phyloP scores from a whole-genome alignment of 2,888 invertebrate species.

The Lasioglossum leucozonium region DNA sequence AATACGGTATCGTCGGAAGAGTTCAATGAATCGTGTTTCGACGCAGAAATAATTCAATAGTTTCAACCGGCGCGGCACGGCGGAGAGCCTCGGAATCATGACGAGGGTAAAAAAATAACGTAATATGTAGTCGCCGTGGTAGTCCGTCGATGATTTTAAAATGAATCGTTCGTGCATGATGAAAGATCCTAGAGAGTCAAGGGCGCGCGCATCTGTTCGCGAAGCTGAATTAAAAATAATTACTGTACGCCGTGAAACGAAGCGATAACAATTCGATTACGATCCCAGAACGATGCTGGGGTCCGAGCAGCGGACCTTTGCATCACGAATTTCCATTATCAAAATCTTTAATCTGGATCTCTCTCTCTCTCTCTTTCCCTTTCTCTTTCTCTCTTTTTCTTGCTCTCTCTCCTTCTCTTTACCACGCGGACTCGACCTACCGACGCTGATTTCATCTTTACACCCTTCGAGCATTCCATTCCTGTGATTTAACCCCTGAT shows the following conservation, averaged over 20 bases:
- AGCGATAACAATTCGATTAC: constrained; percentile 66
- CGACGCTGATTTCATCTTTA: constrained; percentile 64
- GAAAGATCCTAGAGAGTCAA: constrained; percentile 37
- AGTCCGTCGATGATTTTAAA: constrained; percentile 12
- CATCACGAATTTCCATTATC: constrained; percentile 67
- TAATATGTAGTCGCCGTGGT: constrained; percentile 20
- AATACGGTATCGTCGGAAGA: neutral
- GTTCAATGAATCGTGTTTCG: constrained; percentile 24
- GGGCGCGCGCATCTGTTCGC: constrained; percentile 53
- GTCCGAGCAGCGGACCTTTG: constrained; percentile 40
- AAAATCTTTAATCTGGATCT: constrained; percentile 65
- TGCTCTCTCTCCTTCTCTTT: neutral
- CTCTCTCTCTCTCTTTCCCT: constrained; percentile 8
- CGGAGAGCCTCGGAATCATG: neutral
- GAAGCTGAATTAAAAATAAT: constrained; percentile 63
- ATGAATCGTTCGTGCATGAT: constrained; percentile 27
- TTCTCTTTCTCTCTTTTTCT: constrained; percentile 15
- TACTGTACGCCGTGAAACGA: constrained; percentile 50
- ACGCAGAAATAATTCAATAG: constrained; percentile 31
- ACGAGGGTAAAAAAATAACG: neutral
- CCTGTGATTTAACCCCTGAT: constrained; percentile 63
- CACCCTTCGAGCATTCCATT: constrained; percentile 56
- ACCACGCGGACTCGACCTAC: constrained; percentile 31
- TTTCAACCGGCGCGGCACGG: constrained; percentile 26
- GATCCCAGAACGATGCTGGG: constrained; percentile 51